These are phyloP conservation scores for Paracentrotus lividus DNA, from an alignment of 53 echinoderm and acorn worm species.

Conservation along the genomic window DNA sequence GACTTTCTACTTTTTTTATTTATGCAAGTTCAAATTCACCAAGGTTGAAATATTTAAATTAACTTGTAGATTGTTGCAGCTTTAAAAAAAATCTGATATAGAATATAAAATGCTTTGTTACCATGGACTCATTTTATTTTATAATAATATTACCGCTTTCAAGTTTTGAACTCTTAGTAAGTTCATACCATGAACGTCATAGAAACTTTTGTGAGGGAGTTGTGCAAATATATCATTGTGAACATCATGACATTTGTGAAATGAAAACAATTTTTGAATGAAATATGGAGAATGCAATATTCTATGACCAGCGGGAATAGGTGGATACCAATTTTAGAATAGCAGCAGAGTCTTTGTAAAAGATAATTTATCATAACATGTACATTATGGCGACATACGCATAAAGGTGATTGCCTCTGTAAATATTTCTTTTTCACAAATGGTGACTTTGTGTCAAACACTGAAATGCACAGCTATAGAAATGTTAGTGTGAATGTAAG, in stretches of 20 bases:
- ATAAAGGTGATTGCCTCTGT: background rate
- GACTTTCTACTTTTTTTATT: too few relatives aligned
- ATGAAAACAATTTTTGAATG: background rate
- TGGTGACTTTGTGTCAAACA: background rate
- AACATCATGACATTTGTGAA: background rate
- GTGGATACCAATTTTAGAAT: too few relatives aligned
- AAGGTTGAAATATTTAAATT: too few relatives aligned
- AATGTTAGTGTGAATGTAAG: background rate
- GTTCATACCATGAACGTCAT: background rate
- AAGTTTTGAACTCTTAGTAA: background rate
- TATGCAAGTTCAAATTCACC: too few relatives aligned
- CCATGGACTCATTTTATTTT: too few relatives aligned
- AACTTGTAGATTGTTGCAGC: too few relatives aligned
- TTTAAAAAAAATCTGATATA: too few relatives aligned
- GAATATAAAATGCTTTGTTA: too few relatives aligned
- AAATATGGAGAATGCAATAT: background rate
- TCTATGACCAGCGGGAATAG: slow-evolving; percentile 8
- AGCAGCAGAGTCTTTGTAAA: background rate
- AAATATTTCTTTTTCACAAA: background rate
- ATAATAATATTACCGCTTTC: background rate
- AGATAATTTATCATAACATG: slow-evolving; percentile 31
- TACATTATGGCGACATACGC: background rate
- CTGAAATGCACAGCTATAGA: background rate
- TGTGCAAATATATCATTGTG: background rate
- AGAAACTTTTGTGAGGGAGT: background rate